phyloP scores from a whole-genome alignment of 1,140 invertebrate genomes.

The Calephelis virginiensis region DNA sequence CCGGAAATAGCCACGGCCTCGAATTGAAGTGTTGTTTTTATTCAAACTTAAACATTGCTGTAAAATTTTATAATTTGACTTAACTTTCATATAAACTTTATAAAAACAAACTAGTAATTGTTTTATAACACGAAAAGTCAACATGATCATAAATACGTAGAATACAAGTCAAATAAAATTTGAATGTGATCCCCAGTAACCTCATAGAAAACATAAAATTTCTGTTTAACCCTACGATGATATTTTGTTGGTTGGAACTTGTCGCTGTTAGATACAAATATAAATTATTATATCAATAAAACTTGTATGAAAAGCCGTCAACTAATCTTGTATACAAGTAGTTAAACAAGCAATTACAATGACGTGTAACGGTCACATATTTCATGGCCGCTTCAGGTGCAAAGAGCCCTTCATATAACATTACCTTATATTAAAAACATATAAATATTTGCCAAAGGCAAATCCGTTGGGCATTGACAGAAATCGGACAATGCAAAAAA shows the following conservation, averaged over 20 bases:
- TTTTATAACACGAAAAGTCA: no score
- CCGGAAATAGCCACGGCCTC: no score
- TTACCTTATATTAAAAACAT: slow-evolving; percentile 62
- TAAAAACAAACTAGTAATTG: no score
- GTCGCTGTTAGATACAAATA: neutral
- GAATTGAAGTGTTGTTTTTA: no score
- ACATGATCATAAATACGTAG: no score
- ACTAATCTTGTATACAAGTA: slow-evolving; percentile 27
- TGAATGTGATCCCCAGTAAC: no score
- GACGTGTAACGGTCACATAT: slow-evolving; percentile 57
- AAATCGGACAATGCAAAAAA: slow-evolving; percentile 73
- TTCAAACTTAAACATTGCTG: no score
- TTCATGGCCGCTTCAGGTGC: slow-evolving; percentile 33
- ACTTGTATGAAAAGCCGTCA: slow-evolving; percentile 10
- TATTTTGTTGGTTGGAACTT: no score
- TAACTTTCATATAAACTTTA: neutral
- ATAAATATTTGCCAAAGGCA: slow-evolving; percentile 67
- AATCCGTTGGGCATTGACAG: slow-evolving; percentile 55
- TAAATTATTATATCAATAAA: neutral
- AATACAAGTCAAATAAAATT: no score
- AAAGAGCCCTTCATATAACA: slow-evolving; percentile 45
- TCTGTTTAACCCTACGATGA: no score
- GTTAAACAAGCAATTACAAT: slow-evolving; percentile 30
- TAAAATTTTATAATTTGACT: no score
- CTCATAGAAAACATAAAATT: no score